Percentiles rank a stretch among this genome's conserved stretches.
phyloP scores from a whole-genome alignment of 92 coral and sea anemone genomes.

The Palythoa grandiflora region DNA sequence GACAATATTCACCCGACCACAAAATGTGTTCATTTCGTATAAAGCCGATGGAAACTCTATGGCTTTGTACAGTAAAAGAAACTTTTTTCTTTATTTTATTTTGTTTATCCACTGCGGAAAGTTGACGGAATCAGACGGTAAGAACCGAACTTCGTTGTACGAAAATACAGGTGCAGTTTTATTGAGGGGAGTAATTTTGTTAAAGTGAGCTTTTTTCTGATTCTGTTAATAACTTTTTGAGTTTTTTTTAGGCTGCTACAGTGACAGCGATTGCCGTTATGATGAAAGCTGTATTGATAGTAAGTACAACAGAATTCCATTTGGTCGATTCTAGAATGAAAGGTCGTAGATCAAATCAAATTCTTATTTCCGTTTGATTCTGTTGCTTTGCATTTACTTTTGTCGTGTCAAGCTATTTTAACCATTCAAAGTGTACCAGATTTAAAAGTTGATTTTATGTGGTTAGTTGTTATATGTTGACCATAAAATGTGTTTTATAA shows the following conservation, averaged over 20 bases:
- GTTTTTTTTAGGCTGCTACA: slow-evolving; percentile 12
- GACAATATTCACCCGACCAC: slow-evolving; percentile 39
- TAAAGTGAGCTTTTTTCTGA: slow-evolving; percentile 12
- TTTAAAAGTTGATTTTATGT: slow-evolving; percentile 4
- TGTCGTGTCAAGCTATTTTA: neutral
- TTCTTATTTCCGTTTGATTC: slow-evolving; percentile 26
- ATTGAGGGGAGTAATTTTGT: slow-evolving; percentile 7
- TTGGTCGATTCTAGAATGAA: neutral
- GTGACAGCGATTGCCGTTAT: slow-evolving; percentile 28
- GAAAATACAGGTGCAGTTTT: slow-evolving; percentile 38
- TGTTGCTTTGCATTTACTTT: slow-evolving; percentile 8
- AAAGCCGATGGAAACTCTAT: slow-evolving; percentile 87
- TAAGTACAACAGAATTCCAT: slow-evolving; percentile 1
- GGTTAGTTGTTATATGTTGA: neutral
- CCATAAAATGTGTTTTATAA: neutral
- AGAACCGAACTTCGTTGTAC: slow-evolving; percentile 29
- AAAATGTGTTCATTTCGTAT: slow-evolving; percentile 34
- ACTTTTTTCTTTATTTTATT: slow-evolving; percentile 50
- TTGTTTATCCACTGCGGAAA: slow-evolving; percentile 72
- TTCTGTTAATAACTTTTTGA: neutral
- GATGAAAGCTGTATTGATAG: slow-evolving; percentile 18
- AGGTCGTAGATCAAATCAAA: slow-evolving; percentile 31
- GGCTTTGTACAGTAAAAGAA: slow-evolving; percentile 77
- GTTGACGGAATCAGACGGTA: slow-evolving; percentile 81
- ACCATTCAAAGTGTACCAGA: neutral